Base-by-base conservation (phyloP, 2,888 invertebrate species). In the Matsumyia berberina region DNA sequence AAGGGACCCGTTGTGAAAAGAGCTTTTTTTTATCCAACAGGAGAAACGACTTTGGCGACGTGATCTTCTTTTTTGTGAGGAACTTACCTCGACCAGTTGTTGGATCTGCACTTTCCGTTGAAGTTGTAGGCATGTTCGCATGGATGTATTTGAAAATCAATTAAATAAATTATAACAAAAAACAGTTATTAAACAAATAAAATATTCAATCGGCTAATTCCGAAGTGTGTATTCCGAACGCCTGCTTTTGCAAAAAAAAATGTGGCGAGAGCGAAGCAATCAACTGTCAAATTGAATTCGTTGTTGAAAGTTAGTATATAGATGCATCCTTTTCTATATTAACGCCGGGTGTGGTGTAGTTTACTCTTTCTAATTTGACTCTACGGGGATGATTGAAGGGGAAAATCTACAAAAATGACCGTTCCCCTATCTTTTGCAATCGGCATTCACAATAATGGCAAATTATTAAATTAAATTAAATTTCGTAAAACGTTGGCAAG, bases 1-100 rank as follows among this genome's bases (percentile, higher is more conserved):
- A 39, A 46, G 42, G 15, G 3, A 17, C 11, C 33, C 12, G 24
- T 15, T 29, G 12, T n/a, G 12, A 31, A 31, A 11, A 7, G 60
- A 60, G 60, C 60, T 44, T 44, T 42, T 2, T 7, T 29, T 11
- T 15, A 44, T 11, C 12, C 3, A 44, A 19, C 7, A 44, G 4
- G 2, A 1, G 9, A 8, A n/a, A 5, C 12, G 12, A 9, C 12
- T 15, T 3, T 24, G 24, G 24, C 24, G 24, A 15, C 5, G 4
- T 8, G 42, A 31, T 5, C 6, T 44, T 5, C 6, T 31, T 5
- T n/a, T 15, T n/a, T 15, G n/a, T 1, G 12, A 39, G 24, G 6
- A 11, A 46, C 46, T 42, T 70, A 70, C 70, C 79, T 73, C 79
- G 79, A 9, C 66, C 64, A 29, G 39, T 19, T 12, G 44, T 17